These are phyloP conservation scores for Mechanitis mazaeus DNA, from an alignment of 2,888 invertebrate species.

Conservation along the genomic window DNA sequence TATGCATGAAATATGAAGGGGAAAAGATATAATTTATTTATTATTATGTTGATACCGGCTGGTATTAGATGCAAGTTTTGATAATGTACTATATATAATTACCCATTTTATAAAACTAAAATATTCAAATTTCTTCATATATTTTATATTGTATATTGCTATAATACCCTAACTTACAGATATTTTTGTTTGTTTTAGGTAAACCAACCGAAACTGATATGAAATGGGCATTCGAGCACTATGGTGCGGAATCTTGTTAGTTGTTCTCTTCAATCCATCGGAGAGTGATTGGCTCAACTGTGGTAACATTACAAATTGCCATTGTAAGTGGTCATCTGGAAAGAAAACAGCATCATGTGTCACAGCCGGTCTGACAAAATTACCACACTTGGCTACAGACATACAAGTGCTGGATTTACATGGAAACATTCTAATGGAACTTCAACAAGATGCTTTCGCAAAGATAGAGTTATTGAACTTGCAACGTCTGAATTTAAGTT, in stretches of 20 bases:
- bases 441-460: conserved; percentile 86
- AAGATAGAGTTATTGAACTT: conserved; percentile 87
- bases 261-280: conserved; percentile 46
- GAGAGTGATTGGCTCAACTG: conserved; percentile 89
- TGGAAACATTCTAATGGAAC: conserved; percentile 83
- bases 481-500: conserved; percentile 87
- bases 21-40: too few relatives aligned
- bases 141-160: too few relatives aligned
- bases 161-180: not conserved
- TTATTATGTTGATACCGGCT: too few relatives aligned
- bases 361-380: conserved; percentile 82
- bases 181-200: conserved; percentile 55
- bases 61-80: too few relatives aligned
- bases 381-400: conserved; percentile 77
- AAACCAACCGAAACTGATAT: conserved; percentile 44
- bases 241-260: conserved; percentile 49
- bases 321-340: conserved; percentile 94
- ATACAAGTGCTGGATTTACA: conserved; percentile 86
- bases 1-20: too few relatives aligned
- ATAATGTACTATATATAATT: too few relatives aligned
- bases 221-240: conserved; percentile 61
- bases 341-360: conserved; percentile 92
- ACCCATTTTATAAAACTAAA: too few relatives aligned
- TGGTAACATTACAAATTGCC: conserved; percentile 82
- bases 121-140: too few relatives aligned